These are phyloP conservation scores for Bradypodion ventrale DNA, from an alignment of 2,797 vertebrate genomes.

Conservation along the genomic window DNA sequence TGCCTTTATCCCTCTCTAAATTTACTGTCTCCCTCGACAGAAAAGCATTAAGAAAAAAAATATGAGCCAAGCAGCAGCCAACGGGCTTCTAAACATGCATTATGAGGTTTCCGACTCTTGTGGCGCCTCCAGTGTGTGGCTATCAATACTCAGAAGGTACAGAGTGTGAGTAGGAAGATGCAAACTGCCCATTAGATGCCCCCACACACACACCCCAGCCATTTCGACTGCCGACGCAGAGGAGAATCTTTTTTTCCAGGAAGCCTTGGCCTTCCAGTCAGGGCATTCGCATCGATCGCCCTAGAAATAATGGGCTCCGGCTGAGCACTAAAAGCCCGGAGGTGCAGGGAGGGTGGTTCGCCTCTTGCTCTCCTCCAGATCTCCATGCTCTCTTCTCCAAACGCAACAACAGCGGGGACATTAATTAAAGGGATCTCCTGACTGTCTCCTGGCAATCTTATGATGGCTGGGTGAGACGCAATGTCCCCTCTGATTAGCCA, in stretches of 20 bases:
- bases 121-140: slow-evolving; percentile 49
- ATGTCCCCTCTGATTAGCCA: slow-evolving; percentile 63
- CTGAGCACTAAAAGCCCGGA: slow-evolving; percentile 70
- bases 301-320: slow-evolving; percentile 65
- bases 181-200: slow-evolving; percentile 66
- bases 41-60: too few relatives aligned
- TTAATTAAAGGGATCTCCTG: slow-evolving; percentile 64
- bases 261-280: slow-evolving; percentile 66
- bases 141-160: slow-evolving; percentile 55
- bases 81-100: neutral
- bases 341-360: slow-evolving; percentile 62
- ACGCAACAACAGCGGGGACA: slow-evolving; percentile 38
- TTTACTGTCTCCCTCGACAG: neutral
- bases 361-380: slow-evolving; percentile 60
- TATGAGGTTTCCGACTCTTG: neutral
- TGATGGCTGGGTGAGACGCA: slow-evolving; percentile 59
- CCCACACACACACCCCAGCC: slow-evolving; percentile 53
- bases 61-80: too few relatives aligned
- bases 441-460: slow-evolving; percentile 31
- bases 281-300: slow-evolving; percentile 71
- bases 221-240: slow-evolving; percentile 58
- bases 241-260: slow-evolving; percentile 68
- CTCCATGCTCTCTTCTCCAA: slow-evolving; percentile 52
- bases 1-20: neutral
- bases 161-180: slow-evolving; percentile 53